Conservation (phyloP, 1,140 invertebrate species). For the Lepidostoma basale region DNA sequence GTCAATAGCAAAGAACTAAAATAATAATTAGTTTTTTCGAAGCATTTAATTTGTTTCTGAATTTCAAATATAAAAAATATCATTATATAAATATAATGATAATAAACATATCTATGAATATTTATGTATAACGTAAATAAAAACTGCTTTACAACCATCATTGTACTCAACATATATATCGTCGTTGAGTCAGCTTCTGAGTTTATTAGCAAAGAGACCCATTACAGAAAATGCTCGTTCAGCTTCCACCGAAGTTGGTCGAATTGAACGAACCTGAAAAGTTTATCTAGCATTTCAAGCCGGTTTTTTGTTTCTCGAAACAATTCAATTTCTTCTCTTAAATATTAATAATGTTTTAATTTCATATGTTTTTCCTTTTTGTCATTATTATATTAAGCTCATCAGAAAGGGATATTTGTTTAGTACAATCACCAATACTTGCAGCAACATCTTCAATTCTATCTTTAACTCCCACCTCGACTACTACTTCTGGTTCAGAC, state of each 20-base stretch:
- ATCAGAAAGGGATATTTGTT: no score
- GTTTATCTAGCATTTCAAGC: constrained; percentile 18
- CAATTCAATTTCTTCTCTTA: constrained; percentile 24
- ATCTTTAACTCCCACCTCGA: constrained; percentile 1
- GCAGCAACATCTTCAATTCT: not conserved
- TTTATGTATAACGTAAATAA: constrained; percentile 19
- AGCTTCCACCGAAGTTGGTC: constrained; percentile 21
- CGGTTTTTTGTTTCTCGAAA: constrained; percentile 13
- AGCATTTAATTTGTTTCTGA: no score
- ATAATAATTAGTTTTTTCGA: no score
- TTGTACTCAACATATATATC: constrained; percentile 8
- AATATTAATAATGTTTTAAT: not conserved
- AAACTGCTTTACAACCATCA: constrained; percentile 22
- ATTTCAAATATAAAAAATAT: no score
- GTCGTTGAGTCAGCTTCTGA: constrained; percentile 17
- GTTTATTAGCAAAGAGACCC: constrained; percentile 21
- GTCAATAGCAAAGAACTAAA: no score
- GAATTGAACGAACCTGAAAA: constrained; percentile 13
- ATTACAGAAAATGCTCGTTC: constrained; percentile 21
- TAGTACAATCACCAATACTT: not conserved
- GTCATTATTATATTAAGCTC: constrained; percentile 4
- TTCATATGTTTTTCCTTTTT: not conserved
- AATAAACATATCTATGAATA: no score
- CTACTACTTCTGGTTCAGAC: constrained; percentile 4
- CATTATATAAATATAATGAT: no score